Conservation (phyloP, 1,140 invertebrate genomes). For the Sycophila sp. region DNA sequence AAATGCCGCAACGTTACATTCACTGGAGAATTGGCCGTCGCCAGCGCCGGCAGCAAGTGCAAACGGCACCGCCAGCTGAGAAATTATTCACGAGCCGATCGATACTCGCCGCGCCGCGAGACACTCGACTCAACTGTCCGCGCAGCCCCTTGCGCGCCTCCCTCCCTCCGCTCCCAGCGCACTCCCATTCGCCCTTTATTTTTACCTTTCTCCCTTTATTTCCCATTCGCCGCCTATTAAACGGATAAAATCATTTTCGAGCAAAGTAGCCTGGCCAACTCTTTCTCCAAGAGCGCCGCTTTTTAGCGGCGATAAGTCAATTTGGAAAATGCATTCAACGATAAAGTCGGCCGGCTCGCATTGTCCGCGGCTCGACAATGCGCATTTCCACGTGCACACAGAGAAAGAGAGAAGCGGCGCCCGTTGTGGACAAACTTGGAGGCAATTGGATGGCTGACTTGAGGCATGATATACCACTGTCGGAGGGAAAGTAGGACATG, state of each 20-base stretch:
- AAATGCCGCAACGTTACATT: constrained; percentile 1
- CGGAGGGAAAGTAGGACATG: constrained; percentile 29
- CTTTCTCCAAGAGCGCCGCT: too few relatives aligned
- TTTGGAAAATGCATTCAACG: not conserved
- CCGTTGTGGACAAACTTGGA: constrained; percentile 18
- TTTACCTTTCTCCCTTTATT: too few relatives aligned
- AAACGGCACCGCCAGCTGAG: not conserved
- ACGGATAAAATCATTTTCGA: too few relatives aligned
- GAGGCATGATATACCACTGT: constrained; percentile 36
- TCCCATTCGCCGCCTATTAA: too few relatives aligned
- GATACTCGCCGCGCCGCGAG: constrained; percentile 5
- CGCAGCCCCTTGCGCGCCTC: too few relatives aligned
- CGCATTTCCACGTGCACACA: not conserved
- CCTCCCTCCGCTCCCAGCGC: too few relatives aligned
- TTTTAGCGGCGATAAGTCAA: too few relatives aligned
- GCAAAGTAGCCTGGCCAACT: too few relatives aligned
- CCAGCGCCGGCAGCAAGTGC: not conserved
- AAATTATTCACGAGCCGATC: constrained; percentile 36
- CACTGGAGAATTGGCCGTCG: not conserved
- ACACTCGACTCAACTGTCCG: constrained; percentile 1
- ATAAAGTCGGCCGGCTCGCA: constrained; percentile 1
- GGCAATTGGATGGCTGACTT: constrained; percentile 34
- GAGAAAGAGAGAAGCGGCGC: not conserved
- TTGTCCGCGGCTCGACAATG: constrained; percentile 15
- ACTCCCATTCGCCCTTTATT: too few relatives aligned